Base-by-base conservation (phyloP, 1,140 invertebrate species). In the Drosophila ercepeae region DNA sequence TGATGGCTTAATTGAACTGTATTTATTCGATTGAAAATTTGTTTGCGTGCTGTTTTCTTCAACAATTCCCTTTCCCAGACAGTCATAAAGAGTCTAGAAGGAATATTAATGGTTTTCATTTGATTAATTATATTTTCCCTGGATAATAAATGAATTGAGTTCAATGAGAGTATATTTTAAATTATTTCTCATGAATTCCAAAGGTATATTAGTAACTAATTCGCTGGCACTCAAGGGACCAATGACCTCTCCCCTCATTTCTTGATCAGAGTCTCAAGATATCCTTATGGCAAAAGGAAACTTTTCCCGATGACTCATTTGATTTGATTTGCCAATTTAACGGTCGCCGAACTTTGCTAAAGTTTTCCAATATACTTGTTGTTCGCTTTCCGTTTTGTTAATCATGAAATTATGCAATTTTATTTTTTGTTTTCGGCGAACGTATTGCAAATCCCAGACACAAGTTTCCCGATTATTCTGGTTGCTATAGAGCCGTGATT, bases 321-420 rank as follows among this genome's bases (percentile, higher is more conserved):
- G 76, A 76, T 86, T 84, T 84, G 51, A 79, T 81, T 86, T 74
- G 71, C 7, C 63, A 79, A 84, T 86, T 84, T 55, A 76, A 73
- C 76, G 81, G 72, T 65, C 81, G 70, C 49, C 68, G 79, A 84
- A 81, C 81, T 61, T 57, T 19, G 53, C n/a, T 4, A 50, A 60
- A 51, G 32, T 34, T 69, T 51, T 32, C 21, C 32, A 9, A 51
- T 46, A 46, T 21, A 65, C 36, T 71, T 52, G 59, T 61, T 55
- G 41, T 60, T 65, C 18, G 29, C n/a, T 14, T 7, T 67, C 78
- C 51, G 70, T 55, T 59, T 52, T 32, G 46, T 53, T 74, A 70
- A 70, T 78, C 70, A 45, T 44, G 45, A 14, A 78, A 63, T 83
- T 78, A 71, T 84, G 76, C 50, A 75, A 83, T 59, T 53, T 55